Evolutionary conservation across 2,797 vertebrate genomes (phyloP).

Genomic region (Oreochromis mossambicus): DNA sequence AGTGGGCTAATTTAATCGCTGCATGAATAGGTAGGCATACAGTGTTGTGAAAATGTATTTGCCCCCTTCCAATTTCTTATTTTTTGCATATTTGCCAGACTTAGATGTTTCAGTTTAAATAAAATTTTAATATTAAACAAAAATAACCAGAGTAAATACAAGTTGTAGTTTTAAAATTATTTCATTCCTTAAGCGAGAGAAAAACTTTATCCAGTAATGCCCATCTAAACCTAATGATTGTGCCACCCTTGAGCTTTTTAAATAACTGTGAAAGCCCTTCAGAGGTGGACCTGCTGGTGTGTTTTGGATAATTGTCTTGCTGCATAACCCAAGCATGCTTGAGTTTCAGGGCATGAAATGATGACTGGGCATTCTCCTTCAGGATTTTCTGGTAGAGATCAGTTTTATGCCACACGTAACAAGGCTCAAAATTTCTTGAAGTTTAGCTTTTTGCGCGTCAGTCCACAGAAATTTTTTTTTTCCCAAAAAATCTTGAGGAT

Average conservation of each 20-base stretch:
- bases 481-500: background rate
- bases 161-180: background rate
- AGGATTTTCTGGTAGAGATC: background rate
- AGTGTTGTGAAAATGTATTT: background rate
- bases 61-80: background rate
- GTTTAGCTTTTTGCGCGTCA: background rate
- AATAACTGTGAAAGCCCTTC: background rate
- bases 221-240: background rate
- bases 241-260: background rate
- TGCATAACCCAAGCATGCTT: background rate
- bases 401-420: background rate
- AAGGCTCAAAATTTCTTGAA: background rate
- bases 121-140: background rate
- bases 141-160: background rate
- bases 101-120: background rate
- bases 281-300: background rate
- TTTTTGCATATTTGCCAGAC: background rate
- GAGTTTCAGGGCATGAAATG: background rate
- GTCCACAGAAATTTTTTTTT: accelerated
- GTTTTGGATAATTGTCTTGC: background rate
- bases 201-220: background rate
- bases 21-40: background rate
- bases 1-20: background rate
- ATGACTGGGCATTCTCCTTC: background rate
- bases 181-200: background rate